Base-by-base conservation (phyloP, 2,888 invertebrate species). In the Chymomyza caudatula region DNA sequence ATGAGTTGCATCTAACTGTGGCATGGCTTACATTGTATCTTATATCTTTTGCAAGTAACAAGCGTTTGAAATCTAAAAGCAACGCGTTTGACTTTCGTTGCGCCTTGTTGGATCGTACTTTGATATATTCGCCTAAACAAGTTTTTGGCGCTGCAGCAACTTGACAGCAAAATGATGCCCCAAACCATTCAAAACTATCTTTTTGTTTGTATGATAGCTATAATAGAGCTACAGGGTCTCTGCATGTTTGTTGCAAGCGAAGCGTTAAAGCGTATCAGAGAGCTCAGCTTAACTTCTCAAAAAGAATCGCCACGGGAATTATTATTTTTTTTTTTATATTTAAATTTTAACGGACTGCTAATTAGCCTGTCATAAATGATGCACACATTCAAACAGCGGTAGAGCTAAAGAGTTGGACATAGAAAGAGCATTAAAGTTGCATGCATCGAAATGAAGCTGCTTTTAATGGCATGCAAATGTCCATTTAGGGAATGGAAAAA, bases 341-440 rank as follows among this genome's bases (percentile, higher is more conserved):
- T 77, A 67, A 63, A 77, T 69, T 66, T 58, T 69, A 77, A 77
- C 80, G 74, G 73, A 64, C 47, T 52, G 56, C 78, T 81, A 81
- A 84, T 84, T 84, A 75, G 68, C 70, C 63, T 77, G 81, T 81
- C 78, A 78, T 84, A 78, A 78, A 70, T 64, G 78, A 60, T 37
- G 58, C 29, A 51, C 54, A 71, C 74, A 65, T 65, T 70, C 66
- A 76, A 77, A 62, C 58, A 72, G 72, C 59, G 29, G 29, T 1
- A 37, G 29, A 11, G 29, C 5, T 11, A 4, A 37, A 11, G 11
- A 11, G 29, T 37, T 37, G 8, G n/a, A n/a, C n/a, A n/a, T n/a
- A n/a, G n/a, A n/a, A n/a, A n/a, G n/a, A n/a, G n/a, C 73, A 78
- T 80, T 84, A 68, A 70, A 69, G 66, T 57, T 59, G 63, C 47